Conservation (phyloP, 2,797 vertebrate species). For the Pampus argenteus region DNA sequence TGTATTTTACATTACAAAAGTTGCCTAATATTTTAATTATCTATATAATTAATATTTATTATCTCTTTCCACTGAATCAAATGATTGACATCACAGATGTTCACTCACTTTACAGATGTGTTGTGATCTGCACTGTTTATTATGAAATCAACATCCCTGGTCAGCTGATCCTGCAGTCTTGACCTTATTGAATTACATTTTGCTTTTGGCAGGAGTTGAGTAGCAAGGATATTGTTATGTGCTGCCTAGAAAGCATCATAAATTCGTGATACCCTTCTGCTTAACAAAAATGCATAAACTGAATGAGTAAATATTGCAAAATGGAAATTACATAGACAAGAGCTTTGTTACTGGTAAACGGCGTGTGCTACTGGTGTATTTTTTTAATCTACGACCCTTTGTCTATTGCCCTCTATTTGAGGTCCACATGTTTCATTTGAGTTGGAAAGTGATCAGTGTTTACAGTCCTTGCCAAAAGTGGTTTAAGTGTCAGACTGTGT, state of each 20-base stretch:
- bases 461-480: conserved; percentile 33
- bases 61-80: not conserved
- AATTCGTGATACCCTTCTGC: not conserved
- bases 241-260: not conserved
- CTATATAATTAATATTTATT: too few species aligned
- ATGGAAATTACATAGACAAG: not conserved
- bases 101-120: not conserved
- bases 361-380: not conserved
- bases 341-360: not conserved
- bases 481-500: conserved; percentile 38
- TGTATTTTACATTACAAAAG: not conserved
- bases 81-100: not conserved
- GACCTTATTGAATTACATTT: conserved; percentile 8
- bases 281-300: not conserved
- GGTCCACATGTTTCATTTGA: conserved; percentile 13
- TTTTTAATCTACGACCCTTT: not conserved
- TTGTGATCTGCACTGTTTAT: not conserved
- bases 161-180: not conserved
- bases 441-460: conserved; percentile 14
- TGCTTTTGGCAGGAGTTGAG: not conserved
- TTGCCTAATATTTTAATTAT: not conserved
- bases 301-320: not conserved
- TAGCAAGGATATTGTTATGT: not conserved
- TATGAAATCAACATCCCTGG: not conserved
- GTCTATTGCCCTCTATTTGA: conserved; percentile 1